These are phyloP conservation scores for Oncorhynchus clarkii DNA, from an alignment of 2,113 vertebrate genomes.

Conservation along the genomic window DNA sequence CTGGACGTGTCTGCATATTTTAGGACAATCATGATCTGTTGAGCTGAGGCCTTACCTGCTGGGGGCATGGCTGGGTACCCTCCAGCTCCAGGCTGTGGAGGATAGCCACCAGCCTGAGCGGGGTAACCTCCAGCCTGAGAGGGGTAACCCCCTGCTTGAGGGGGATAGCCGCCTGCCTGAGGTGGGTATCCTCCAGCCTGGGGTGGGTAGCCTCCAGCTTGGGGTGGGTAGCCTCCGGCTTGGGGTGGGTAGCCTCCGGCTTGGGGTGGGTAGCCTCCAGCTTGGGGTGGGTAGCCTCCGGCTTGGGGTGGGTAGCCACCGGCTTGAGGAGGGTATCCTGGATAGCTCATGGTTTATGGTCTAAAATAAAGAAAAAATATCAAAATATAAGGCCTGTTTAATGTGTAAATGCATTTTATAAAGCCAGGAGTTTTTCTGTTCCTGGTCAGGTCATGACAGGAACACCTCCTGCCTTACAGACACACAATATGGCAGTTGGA, in stretches of 20 bases:
- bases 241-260: conserved; percentile 65
- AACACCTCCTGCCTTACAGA: too few relatives aligned
- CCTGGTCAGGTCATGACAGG: too few relatives aligned
- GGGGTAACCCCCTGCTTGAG: conserved; percentile 32
- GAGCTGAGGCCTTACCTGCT: conserved; percentile 54
- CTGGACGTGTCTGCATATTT: neutral
- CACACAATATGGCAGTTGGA: too few relatives aligned
- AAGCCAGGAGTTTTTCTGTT: neutral
- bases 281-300: conserved; percentile 62
- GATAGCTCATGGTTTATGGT: conserved; percentile 84
- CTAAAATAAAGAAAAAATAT: neutral
- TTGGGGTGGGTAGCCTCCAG: conserved; percentile 65
- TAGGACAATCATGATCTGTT: neutral
- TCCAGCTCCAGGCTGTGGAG: conserved; percentile 47
- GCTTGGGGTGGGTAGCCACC: conserved; percentile 38
- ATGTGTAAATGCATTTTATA: neutral
- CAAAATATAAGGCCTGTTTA: neutral
- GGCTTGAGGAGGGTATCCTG: conserved; percentile 71
- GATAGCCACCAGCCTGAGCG: conserved; percentile 60
- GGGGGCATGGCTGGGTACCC: conserved; percentile 58
- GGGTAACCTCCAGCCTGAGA: conserved; percentile 33
- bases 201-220: conserved; percentile 48
- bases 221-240: conserved; percentile 59
- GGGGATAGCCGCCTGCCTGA: conserved; percentile 37
- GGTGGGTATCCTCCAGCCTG: conserved; percentile 57